phyloP scores from a whole-genome alignment of 2,888 invertebrate species.

The Sericinus montela region DNA sequence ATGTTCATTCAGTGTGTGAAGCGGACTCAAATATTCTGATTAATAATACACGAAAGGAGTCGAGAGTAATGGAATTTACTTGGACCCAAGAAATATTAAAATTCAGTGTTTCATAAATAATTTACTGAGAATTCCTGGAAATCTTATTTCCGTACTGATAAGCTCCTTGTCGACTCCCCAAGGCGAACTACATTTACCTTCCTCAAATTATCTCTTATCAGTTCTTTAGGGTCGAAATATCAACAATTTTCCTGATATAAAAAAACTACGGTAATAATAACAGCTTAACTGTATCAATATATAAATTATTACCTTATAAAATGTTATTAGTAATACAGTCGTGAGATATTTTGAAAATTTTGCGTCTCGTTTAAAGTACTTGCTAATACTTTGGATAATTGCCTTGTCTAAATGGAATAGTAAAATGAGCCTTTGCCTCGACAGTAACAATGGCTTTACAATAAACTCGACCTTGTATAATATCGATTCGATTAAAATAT shows the following conservation, averaged over 20 bases:
- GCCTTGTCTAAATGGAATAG: constrained; percentile 38
- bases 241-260: neutral
- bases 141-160: constrained; percentile 46
- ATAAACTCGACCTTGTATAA: constrained; percentile 59
- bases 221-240: constrained; percentile 10
- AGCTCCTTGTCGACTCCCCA: constrained; percentile 32
- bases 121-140: constrained; percentile 46
- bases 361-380: constrained; percentile 48
- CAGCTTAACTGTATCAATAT: neutral
- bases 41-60: neutral
- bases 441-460: constrained; percentile 49
- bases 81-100: constrained; percentile 27
- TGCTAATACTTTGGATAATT: constrained; percentile 21
- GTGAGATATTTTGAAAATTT: constrained; percentile 24
- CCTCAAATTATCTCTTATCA: constrained; percentile 39
- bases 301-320: neutral
- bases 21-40: too few relatives aligned
- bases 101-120: constrained; percentile 43
- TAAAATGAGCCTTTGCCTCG: constrained; percentile 33
- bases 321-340: neutral
- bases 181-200: constrained; percentile 40
- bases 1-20: too few relatives aligned
- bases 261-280: neutral
- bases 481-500: constrained; percentile 65
- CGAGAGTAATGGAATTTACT: constrained; percentile 22